Base-by-base conservation (phyloP, 2,888 invertebrate species). In the Apotomis capreana region DNA sequence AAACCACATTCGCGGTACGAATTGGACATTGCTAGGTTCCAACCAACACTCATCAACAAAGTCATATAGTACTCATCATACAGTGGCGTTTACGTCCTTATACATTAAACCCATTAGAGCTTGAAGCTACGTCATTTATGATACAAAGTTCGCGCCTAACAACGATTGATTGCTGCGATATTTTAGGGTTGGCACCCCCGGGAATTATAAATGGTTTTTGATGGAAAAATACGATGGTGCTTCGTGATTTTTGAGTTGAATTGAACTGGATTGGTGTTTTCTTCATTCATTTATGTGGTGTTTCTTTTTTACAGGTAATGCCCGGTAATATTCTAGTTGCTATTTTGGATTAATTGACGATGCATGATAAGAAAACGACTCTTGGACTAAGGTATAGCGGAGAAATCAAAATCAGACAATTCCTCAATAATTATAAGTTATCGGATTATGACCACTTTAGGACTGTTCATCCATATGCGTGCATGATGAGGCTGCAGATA, bases 161-260 rank as follows among this genome's bases (percentile, higher is more conserved):
- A 54, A 70, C 64, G 70, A 70, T 63, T 70, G 64, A 65, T 70
- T 60, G 70, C 70, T 46, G 36, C 69, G 46, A 54, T 61, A 65
- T 70, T 46, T 64, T 49, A 65, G 60, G 60, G 64, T 46, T 59
- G 55, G 13, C 49, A 44, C 63, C 15, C 67, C 37, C 5, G 69
- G 63, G 64, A n/a, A 9, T 57, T 13, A 44, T n/a, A 59, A 64
- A 64, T 58, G 63, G 62, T 51, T 49, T 68, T 68, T 37, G 63
- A 36, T 64, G 64, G 58, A 63, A 69, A 69, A 69, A 65, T 44
- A 55, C 67, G 57, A 26, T 52, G 55, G 37, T 40, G 15, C 13
- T 65, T 65, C 13, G 37, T 40, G 49, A 65, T 61, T 64, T 64
- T 54, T 64, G 54, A 44, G 44, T 64, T 46, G 15, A 61, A 46